Conservation (phyloP, 2,797 vertebrate species). For the Kryptopterus vitreolus region DNA sequence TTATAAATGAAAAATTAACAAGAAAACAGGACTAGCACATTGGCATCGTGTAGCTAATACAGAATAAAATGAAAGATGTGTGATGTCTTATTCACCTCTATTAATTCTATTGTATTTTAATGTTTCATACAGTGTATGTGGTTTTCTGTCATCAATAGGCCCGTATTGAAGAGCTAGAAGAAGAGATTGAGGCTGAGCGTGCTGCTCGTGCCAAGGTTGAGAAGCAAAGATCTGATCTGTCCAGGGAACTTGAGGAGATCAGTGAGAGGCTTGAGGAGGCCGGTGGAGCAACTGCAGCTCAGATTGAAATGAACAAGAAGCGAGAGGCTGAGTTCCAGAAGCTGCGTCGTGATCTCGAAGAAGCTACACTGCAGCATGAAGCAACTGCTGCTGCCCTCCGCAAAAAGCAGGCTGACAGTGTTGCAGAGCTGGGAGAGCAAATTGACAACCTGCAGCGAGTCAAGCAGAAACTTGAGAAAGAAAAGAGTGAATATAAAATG, state of each 20-base stretch:
- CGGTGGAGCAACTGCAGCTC: slow-evolving; percentile 70
- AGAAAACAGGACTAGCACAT: too few species aligned
- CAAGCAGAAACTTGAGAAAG: slow-evolving; percentile 84
- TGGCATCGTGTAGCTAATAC: not conserved
- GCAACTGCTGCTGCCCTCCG: slow-evolving; percentile 77
- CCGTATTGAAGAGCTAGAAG: slow-evolving; percentile 84
- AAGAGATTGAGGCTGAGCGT: slow-evolving; percentile 85
- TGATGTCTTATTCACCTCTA: too few species aligned
- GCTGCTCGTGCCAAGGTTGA: slow-evolving; percentile 77
- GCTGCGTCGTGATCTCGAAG: slow-evolving; percentile 80
- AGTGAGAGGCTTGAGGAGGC: slow-evolving; percentile 85
- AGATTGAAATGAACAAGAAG: slow-evolving; percentile 88
- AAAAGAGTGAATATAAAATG: slow-evolving; percentile 75
- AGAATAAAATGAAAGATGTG: not conserved
- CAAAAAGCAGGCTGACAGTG: slow-evolving; percentile 85
- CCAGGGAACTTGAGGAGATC: slow-evolving; percentile 88
- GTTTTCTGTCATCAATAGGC: slow-evolving; percentile 66
- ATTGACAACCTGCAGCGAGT: slow-evolving; percentile 86
- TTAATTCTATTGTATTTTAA: not conserved
- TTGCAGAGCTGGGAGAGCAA: slow-evolving; percentile 85
- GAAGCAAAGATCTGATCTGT: slow-evolving; percentile 81
- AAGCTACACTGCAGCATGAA: slow-evolving; percentile 87
- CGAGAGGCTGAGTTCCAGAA: slow-evolving; percentile 87
- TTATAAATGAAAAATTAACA: too few species aligned
- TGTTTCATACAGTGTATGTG: not conserved